A percentile compares a stretch with the other conserved stretches of the same genome.
Evolutionary conservation across 2,888 invertebrate species (phyloP).

Genomic region (Eutolmus rufibarbis): DNA sequence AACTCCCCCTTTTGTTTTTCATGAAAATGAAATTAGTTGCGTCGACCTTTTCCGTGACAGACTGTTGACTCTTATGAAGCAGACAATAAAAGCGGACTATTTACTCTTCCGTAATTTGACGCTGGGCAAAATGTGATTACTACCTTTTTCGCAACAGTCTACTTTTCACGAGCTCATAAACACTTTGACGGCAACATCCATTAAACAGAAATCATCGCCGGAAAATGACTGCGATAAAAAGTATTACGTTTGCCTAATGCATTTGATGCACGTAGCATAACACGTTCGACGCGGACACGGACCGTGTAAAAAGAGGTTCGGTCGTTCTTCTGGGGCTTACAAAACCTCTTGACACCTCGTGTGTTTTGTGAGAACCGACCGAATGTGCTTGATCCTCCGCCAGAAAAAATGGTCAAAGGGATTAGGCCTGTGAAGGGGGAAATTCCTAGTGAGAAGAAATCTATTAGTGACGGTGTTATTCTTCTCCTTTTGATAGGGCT

Average conservation of each 20-base stretch:
- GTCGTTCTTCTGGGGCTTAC: background rate
- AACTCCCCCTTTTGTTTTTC: background rate
- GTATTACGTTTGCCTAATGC: background rate
- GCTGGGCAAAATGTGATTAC: background rate
- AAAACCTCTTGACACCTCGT: constrained; percentile 17
- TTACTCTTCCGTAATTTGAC: background rate
- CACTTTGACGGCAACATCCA: background rate
- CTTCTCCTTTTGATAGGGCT: constrained; percentile 4
- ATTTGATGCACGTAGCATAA: background rate
- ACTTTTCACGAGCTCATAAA: background rate
- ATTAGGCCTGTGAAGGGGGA: constrained; percentile 28
- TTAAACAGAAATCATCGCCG: background rate
- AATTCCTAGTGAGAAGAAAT: constrained; percentile 14
- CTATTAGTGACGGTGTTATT: constrained; percentile 20
- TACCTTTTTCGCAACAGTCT: background rate
- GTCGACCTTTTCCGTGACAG: background rate
- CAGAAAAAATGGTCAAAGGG: constrained; percentile 32
- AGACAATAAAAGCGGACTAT: background rate
- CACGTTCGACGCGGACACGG: background rate
- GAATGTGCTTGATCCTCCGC: constrained; percentile 26
- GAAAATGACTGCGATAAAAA: background rate
- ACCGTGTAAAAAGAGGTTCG: background rate
- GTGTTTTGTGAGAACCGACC: constrained; percentile 16
- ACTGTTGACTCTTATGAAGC: background rate
- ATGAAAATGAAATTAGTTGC: constrained; percentile 9